Conservation (phyloP, 1,140 invertebrate genomes). For the Maconellicoccus hirsutus region DNA sequence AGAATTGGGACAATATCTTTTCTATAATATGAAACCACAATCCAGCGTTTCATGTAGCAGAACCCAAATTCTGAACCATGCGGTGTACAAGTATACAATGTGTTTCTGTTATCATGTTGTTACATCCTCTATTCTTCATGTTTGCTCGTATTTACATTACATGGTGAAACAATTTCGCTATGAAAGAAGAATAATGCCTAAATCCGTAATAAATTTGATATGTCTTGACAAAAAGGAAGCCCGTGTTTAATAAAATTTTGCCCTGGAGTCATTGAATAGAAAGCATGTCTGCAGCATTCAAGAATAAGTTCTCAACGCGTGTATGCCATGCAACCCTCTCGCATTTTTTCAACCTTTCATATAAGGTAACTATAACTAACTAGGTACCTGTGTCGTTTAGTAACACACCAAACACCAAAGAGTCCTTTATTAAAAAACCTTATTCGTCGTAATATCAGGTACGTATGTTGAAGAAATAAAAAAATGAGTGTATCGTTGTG, state of each 20-base stretch:
- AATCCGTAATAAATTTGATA: not conserved
- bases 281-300: not conserved
- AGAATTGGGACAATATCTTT: too few relatives aligned
- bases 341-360: not conserved
- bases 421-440: not conserved
- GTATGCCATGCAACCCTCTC: not conserved
- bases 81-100: too few relatives aligned
- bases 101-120: too few relatives aligned
- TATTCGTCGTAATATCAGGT: not conserved
- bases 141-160: too few relatives aligned
- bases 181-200: not conserved
- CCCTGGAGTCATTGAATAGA: not conserved
- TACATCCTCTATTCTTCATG: too few relatives aligned
- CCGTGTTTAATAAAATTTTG: not conserved
- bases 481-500: too few relatives aligned
- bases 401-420: not conserved
- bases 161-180: too few relatives aligned
- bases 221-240: not conserved
- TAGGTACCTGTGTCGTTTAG: too few relatives aligned
- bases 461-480: not conserved
- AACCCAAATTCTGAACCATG: too few relatives aligned
- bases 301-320: not conserved
- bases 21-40: too few relatives aligned
- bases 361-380: too few relatives aligned
- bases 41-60: too few relatives aligned